phyloP scores from a whole-genome alignment of 2,797 vertebrate genomes.

The Sylvia borin region DNA sequence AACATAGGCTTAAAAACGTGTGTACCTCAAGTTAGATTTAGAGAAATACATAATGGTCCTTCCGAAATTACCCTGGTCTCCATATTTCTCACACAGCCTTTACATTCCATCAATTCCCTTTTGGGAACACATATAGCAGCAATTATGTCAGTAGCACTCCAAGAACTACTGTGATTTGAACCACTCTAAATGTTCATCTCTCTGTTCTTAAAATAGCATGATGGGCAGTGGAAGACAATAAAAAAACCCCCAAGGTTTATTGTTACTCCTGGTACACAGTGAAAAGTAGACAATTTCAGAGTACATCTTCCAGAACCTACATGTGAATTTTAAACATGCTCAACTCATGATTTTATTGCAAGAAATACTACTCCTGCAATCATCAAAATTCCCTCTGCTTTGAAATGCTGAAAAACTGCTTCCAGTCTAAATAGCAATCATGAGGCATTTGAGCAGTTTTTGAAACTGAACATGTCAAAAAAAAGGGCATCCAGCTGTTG shows the following conservation, averaged over 20 bases:
- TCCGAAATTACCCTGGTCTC: neutral
- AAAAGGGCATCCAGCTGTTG: conserved; percentile 54
- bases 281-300: neutral
- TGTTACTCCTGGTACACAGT: neutral
- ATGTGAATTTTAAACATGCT: neutral
- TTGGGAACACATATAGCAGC: neutral
- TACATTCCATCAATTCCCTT: neutral
- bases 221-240: neutral
- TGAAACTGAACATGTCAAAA: conserved; percentile 41
- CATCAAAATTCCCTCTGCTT: conserved; percentile 2
- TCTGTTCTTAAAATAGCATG: neutral
- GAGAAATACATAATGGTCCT: neutral
- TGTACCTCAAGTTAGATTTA: neutral
- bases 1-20: neutral
- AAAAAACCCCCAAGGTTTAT: neutral
- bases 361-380: neutral
- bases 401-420: conserved; percentile 36
- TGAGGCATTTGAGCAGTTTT: conserved; percentile 36
- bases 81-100: neutral
- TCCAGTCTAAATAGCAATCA: conserved; percentile 41
- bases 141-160: neutral
- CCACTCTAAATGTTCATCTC: neutral
- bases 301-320: neutral
- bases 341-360: neutral
- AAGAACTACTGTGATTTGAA: neutral